Evolutionary conservation across 2,797 vertebrate species (phyloP).

Genomic region (Clarias fuscus): DNA sequence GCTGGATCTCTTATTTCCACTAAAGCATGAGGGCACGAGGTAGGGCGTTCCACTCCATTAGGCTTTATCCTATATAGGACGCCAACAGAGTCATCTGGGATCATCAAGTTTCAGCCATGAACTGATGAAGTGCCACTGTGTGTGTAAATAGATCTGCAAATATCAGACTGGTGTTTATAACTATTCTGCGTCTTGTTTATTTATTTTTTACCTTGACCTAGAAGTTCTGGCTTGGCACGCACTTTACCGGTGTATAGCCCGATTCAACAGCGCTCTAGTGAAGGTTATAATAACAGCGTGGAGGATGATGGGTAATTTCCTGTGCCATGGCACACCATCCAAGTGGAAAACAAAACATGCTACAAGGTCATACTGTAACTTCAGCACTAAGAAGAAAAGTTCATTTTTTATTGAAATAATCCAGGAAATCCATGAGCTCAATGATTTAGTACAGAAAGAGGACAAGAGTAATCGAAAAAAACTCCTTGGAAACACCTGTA

Average conservation of each 20-base stretch:
- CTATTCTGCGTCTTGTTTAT: background rate
- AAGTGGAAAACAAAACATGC: background rate
- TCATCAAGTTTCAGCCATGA: too few species aligned
- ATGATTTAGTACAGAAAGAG: background rate
- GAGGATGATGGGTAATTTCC: background rate
- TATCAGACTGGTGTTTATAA: background rate
- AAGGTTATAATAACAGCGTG: background rate
- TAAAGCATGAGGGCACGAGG: background rate
- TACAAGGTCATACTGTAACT: background rate
- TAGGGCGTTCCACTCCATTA: background rate
- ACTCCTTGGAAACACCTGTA: background rate
- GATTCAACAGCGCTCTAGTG: background rate
- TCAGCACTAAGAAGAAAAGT: background rate
- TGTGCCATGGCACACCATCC: background rate
- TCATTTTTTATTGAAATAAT: background rate
- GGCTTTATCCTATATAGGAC: background rate
- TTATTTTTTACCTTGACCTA: background rate
- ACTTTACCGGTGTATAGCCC: background rate
- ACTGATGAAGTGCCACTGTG: too few species aligned
- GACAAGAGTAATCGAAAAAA: background rate
- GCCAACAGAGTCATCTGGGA: background rate
- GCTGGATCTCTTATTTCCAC: background rate
- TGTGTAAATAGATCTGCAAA: background rate
- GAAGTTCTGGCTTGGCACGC: background rate
- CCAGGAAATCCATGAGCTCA: background rate